phyloP scores from a whole-genome alignment of 2,797 vertebrate species.

The Meda fulgida region DNA sequence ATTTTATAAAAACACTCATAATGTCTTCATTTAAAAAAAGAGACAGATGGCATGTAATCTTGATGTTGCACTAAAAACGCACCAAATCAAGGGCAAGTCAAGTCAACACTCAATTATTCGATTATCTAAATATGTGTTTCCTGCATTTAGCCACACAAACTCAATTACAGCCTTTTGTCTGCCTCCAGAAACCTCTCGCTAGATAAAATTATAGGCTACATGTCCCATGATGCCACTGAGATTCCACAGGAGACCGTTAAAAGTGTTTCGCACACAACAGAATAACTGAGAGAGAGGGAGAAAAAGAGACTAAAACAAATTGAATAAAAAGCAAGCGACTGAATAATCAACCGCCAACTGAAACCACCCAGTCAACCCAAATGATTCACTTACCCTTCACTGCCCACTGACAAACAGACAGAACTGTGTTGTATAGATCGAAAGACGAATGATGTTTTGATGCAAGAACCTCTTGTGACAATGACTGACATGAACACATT shows the following conservation, averaged over 20 bases:
- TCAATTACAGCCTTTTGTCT: slow-evolving; percentile 37
- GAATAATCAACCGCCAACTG: slow-evolving; percentile 49
- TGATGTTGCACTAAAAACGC: background rate
- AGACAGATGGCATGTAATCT: slow-evolving; percentile 15
- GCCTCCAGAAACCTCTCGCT: slow-evolving; percentile 20
- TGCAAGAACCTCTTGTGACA: slow-evolving; percentile 41
- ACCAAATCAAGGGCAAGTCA: slow-evolving; percentile 27
- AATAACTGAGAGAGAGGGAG: slow-evolving; percentile 14
- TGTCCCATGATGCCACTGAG: slow-evolving; percentile 21
- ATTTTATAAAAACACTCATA: background rate
- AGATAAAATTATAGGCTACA: slow-evolving; percentile 48
- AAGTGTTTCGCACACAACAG: background rate
- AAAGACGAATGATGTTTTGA: slow-evolving; percentile 19
- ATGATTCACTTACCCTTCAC: slow-evolving; percentile 51
- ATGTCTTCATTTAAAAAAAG: background rate
- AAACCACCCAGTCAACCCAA: slow-evolving; percentile 34
- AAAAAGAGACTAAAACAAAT: slow-evolving; percentile 3
- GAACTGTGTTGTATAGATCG: background rate
- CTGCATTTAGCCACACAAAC: slow-evolving; percentile 22
- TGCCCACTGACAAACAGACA: slow-evolving; percentile 38
- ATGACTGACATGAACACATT: slow-evolving; percentile 48
- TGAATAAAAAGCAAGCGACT: slow-evolving; percentile 30
- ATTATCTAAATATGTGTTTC: slow-evolving; percentile 36
- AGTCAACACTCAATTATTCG: slow-evolving; percentile 35
- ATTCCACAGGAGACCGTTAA: slow-evolving; percentile 2